These are phyloP conservation scores for Alloscopus bannaensis DNA, from an alignment of 2,888 invertebrate genomes.

Conservation along the genomic window DNA sequence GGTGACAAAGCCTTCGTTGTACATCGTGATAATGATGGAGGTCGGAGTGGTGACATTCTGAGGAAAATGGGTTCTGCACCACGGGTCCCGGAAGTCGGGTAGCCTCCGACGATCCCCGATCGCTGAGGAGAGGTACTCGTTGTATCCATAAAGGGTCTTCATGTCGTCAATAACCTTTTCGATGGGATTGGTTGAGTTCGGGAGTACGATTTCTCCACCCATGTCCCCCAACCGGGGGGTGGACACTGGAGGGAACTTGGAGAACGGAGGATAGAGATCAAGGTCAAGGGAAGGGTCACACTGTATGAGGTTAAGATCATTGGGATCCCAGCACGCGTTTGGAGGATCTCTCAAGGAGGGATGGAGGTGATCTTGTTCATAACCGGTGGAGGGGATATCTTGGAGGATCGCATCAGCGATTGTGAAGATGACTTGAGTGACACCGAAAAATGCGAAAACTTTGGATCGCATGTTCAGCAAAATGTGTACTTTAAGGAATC, in stretches of 20 bases:
- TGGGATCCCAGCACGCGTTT: background rate
- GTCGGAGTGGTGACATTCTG: no score
- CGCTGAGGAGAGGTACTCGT: slow-evolving; percentile 20
- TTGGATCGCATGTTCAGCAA: no score
- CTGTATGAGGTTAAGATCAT: background rate
- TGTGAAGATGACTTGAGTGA: no score
- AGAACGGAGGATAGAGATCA: background rate
- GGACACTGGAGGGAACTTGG: background rate
- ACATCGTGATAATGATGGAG: slow-evolving; percentile 96
- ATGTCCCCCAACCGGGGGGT: background rate
- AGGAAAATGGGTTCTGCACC: no score
- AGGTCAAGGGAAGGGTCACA: background rate
- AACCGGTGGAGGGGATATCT: no score
- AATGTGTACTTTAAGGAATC: no score
- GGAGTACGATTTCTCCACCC: background rate
- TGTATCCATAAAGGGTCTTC: slow-evolving; percentile 37
- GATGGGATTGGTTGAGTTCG: background rate
- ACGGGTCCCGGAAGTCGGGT: slow-evolving; percentile 42
- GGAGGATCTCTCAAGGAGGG: background rate
- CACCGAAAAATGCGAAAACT: no score
- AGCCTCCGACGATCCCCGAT: slow-evolving; percentile 37
- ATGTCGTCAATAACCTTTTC: slow-evolving; percentile 4
- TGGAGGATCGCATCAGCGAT: no score
- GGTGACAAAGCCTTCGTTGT: slow-evolving; percentile 99
- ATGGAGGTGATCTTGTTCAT: no score